phyloP scores from a whole-genome alignment of 2,888 invertebrate genomes.

The Globia sparganii region DNA sequence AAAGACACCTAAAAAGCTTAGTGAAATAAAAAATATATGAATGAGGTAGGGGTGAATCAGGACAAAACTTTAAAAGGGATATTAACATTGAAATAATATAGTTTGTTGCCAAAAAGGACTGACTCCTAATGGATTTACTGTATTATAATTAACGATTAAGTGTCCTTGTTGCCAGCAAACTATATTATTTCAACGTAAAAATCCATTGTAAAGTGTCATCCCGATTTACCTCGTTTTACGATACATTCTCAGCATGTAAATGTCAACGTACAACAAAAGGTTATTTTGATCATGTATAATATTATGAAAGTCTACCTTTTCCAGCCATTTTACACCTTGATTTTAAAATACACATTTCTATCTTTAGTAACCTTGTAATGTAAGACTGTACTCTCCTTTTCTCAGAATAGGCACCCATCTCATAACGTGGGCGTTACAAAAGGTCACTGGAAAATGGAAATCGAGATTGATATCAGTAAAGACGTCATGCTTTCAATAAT shows the following conservation, averaged over 20 bases:
- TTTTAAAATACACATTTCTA: background rate
- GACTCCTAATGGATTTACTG: no score
- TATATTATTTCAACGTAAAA: no score
- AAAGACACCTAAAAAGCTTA: no score
- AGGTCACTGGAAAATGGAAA: background rate
- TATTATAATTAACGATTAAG: no score
- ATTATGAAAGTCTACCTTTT: background rate
- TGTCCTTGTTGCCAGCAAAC: no score
- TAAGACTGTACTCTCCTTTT: background rate
- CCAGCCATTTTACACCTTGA: background rate
- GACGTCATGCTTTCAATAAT: slow-evolving; percentile 15
- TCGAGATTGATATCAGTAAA: slow-evolving; percentile 2
- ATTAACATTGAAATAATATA: no score
- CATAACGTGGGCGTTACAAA: slow-evolving; percentile 8
- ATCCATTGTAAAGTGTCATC: no score
- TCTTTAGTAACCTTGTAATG: background rate
- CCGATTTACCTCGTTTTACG: no score
- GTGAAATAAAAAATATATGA: no score
- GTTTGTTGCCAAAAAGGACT: no score
- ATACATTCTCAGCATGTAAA: background rate
- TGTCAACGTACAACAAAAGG: background rate
- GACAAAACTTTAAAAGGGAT: no score
- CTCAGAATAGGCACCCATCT: background rate
- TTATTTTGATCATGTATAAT: background rate
- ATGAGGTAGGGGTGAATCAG: no score